These are phyloP conservation scores for Paguma larvata DNA, from an alignment of 2,797 vertebrate genomes.

Conservation along the genomic window DNA sequence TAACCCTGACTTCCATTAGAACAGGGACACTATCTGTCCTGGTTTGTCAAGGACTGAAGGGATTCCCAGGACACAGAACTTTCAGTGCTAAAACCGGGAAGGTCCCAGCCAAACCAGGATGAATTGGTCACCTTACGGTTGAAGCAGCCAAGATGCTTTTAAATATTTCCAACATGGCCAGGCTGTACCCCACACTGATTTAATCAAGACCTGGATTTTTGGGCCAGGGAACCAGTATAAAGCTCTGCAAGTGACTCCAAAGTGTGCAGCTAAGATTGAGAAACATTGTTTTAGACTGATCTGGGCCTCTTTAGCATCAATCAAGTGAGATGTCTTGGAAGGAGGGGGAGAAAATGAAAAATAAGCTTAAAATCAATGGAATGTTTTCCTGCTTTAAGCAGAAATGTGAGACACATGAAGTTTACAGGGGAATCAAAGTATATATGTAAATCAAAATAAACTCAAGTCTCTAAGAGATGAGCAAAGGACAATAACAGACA, in stretches of 20 bases:
- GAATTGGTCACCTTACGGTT: neutral
- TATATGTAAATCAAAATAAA: neutral
- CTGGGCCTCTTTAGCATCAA: neutral
- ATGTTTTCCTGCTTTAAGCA: neutral
- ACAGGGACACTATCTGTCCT: neutral
- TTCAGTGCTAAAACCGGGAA: neutral
- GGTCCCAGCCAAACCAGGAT: neutral
- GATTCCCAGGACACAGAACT: neutral
- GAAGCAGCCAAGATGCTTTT: neutral
- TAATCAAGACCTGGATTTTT: neutral
- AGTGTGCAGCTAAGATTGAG: neutral
- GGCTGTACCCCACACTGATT: neutral
- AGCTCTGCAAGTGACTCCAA: neutral
- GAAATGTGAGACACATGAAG: neutral
- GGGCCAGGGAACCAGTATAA: neutral
- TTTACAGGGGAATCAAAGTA: neutral
- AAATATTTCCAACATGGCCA: neutral
- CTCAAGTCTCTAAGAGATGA: neutral
- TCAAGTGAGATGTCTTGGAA: neutral
- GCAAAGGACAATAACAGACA: neutral
- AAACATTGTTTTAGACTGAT: neutral
- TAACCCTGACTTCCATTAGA: neutral
- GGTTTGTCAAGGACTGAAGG: neutral
- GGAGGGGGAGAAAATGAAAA: neutral
- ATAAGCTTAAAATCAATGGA: slow-evolving; percentile 46